Evolutionary conservation across 2,888 invertebrate species (phyloP), one percentile per base, ranked within the genome.

Genomic region (Pachycephus smyrnensis): DNA sequence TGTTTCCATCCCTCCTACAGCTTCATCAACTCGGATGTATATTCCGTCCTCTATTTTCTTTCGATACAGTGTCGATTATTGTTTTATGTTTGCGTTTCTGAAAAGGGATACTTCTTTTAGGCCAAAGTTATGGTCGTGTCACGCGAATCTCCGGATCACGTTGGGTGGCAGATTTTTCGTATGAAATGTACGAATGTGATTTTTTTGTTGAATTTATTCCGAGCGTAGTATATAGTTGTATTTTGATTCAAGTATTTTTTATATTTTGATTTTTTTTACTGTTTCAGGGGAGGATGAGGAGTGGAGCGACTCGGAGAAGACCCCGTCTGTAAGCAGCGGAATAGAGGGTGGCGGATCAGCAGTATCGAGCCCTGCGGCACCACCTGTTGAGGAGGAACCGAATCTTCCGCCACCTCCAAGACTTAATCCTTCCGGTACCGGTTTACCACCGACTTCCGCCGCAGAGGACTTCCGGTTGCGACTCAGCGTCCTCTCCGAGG

Each of bases 251-350:
- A 9, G 23, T 1, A 55, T 55, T 55, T 23, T 55, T 55, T 9
- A 2, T 9, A 55, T 2, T 23, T 55, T 55, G 9, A 23, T 55
- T 55, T 71, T 32, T 74, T n/a, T 15, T 9, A 55, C 31, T 78
- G 68, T 88, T 89, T 3, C 85, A 92, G 92, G 92, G 88, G 92
- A 92, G 87, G 92, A 92, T 89, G 92, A 92, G 83, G 92, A 92
- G 87, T 92, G 91, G 91, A 90, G 91, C 84, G 91, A 91, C 80
- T 91, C 91, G 84, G 90, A 90, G 82, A 91, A 89, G 83, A 90
- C 91, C 78, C 91, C 89, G 80, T 91, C 89, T 88, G 91, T 91
- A 85, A 91, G 90, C 88, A 91, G 91, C 83, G 91, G 91, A 68
- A 84, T 90, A 68, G 91, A 91, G 74, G 91, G 91, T 69, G 88